Base-by-base conservation (phyloP, 2,888 invertebrate genomes). In the Drosophila anomelani region DNA sequence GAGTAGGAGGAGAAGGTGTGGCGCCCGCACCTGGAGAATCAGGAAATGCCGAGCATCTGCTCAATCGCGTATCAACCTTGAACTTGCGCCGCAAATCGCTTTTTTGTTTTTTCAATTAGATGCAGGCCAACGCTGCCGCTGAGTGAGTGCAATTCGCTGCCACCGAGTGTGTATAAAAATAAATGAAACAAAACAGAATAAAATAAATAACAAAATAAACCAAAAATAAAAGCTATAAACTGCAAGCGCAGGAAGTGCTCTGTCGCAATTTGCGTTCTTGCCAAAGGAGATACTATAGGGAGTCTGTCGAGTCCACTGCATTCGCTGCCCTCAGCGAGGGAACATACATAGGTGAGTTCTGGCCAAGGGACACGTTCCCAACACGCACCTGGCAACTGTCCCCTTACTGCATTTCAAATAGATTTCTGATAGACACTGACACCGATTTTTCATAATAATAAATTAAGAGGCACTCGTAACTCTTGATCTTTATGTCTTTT, bases 211-310 rank as follows among this genome's bases (percentile, higher is more conserved):
- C 13, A 53, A 26, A n/a, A n/a, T 29, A 47, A 46, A 46, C 49
- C 46, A 17, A 34, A 68, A 47, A 68, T 49, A 71, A 68, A 68
- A 57, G 51, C 56, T 10, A 57, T 36, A 61, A 39, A 49, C 47
- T 46, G 61, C 68, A 62, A 49, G 55, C 58, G 57, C 75, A n/a
- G 53, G 73, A 57, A 38, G 61, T 46, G 55, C 60, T 78, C 54
- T 46, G 76, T 38, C 75, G 88, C 80, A 88, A 81, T 57, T 68
- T 72, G 85, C 49, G 60, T 54, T 46, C 54, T 76, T 70, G 85
- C 80, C 88, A 83, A 83, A 86, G 32, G 67, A 61, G 43, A 69
- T 74, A 61, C 47, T 72, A 71, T 72, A 71, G 32, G 72, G 26
- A 68, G n/a, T 29, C 29, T 9, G 41, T 2, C 3, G 4, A 4